Evolutionary conservation across 2,888 invertebrate species (phyloP).

Genomic region (Leptarthrus brevirostris): DNA sequence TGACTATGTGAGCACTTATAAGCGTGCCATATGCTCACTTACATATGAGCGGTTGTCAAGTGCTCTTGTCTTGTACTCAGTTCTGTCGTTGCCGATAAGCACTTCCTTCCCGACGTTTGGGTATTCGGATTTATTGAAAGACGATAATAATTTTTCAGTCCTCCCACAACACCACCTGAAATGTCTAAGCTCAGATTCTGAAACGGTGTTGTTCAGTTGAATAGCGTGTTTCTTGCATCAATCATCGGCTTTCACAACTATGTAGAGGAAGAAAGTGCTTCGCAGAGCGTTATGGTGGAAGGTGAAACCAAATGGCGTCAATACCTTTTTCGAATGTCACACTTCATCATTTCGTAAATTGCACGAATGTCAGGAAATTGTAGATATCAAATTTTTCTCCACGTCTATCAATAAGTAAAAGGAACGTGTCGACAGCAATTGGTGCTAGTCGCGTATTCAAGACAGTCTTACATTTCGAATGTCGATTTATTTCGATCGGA

Average conservation of each 20-base stretch:
- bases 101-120: conserved; percentile 22
- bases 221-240: conserved; percentile 31
- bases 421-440: neutral
- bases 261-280: neutral
- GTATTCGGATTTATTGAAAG: conserved; percentile 37
- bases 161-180: conserved; percentile 10
- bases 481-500: too few relatives aligned
- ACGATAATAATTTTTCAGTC: conserved; percentile 36
- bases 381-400: conserved; percentile 40
- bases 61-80: conserved; percentile 15
- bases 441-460: neutral
- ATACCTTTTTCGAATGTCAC: conserved; percentile 44
- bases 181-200: conserved; percentile 3
- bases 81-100: neutral
- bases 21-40: conserved; percentile 18
- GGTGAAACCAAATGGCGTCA: conserved; percentile 43
- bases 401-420: conserved; percentile 26
- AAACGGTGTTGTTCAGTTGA: conserved; percentile 20
- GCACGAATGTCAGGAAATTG: conserved; percentile 42
- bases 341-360: conserved; percentile 46
- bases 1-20: conserved; percentile 4
- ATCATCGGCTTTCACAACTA: conserved; percentile 37
- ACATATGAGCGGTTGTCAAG: conserved; percentile 28
- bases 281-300: neutral
- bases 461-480: too few relatives aligned